A percentile compares a stretch with the other conserved stretches of the same genome.
Evolutionary conservation across 2,888 invertebrate genomes (phyloP).

Genomic region (Thecocarcelia acutangulata): DNA sequence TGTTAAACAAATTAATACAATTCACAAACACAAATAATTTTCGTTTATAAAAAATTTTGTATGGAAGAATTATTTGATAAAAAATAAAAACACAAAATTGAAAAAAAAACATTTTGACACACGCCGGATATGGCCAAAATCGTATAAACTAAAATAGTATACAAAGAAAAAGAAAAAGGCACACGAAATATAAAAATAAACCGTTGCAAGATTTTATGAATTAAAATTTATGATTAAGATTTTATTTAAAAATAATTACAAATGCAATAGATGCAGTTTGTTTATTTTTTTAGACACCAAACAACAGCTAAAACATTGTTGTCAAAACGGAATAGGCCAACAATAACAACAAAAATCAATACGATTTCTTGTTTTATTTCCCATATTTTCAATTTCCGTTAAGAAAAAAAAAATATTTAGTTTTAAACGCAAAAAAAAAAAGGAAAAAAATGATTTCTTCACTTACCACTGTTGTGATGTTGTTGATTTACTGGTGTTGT

Average conservation of each 20-base stretch:
- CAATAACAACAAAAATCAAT: conserved; percentile 30
- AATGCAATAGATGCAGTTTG: conserved; percentile 60
- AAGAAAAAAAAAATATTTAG: conserved; percentile 22
- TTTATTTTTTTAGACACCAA: conserved; percentile 17
- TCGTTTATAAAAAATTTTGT: conserved; percentile 19
- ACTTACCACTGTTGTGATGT: conserved; percentile 78
- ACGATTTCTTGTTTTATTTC: conserved; percentile 56
- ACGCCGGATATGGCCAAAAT: conserved; percentile 71
- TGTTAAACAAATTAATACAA: conserved; percentile 56
- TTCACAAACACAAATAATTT: conserved; percentile 8
- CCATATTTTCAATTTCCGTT: conserved; percentile 65
- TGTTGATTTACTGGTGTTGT: conserved; percentile 75
- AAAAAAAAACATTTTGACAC: conserved; percentile 67
- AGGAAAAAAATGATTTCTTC: conserved; percentile 9
- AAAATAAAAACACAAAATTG: conserved; percentile 39
- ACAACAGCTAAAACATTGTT: conserved; percentile 11
- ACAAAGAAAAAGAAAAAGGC: conserved; percentile 36
- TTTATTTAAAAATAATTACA: conserved; percentile 38
- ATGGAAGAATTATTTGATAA: conserved; percentile 5
- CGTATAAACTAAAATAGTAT: conserved; percentile 45
- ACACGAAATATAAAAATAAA: conserved; percentile 41
- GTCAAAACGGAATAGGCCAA: conserved; percentile 6
- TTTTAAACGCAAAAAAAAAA: conserved; percentile 12
- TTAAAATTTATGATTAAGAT: conserved; percentile 46
- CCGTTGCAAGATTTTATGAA: conserved; percentile 54